A percentile compares a stretch with the other conserved stretches of the same genome.
phyloP scores from a whole-genome alignment of 2,113 vertebrate genomes.

The Hystrix cristata region DNA sequence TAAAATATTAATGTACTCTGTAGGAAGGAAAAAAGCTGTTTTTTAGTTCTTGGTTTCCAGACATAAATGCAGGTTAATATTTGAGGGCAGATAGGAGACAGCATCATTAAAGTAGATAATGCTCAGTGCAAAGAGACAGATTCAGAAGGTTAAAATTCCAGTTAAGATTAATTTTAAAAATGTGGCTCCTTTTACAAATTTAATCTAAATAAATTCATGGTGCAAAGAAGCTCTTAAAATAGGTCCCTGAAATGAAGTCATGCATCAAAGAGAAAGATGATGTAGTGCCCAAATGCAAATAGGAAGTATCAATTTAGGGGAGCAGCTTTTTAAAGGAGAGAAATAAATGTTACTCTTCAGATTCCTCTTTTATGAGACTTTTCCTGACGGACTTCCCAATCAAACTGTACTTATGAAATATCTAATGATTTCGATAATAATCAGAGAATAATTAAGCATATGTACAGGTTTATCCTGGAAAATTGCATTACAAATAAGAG shows the following conservation, averaged over 20 bases:
- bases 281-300: neutral
- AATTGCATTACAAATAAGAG: neutral
- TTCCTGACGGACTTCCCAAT: conserved; percentile 7
- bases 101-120: conserved; percentile 20
- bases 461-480: neutral
- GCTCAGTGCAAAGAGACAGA: neutral
- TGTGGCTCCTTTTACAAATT: conserved; percentile 7
- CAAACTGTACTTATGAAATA: neutral
- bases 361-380: conserved; percentile 19
- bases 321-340: neutral
- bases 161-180: conserved; percentile 55
- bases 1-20: neutral
- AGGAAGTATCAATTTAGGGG: neutral
- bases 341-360: neutral
- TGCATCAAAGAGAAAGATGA: neutral
- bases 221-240: conserved; percentile 46
- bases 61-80: conserved; percentile 48
- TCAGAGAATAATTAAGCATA: neutral
- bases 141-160: conserved; percentile 58
- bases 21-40: neutral
- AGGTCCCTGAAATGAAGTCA: conserved; percentile 26
- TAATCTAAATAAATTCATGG: conserved; percentile 60
- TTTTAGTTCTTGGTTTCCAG: conserved; percentile 1
- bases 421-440: neutral
- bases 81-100: conserved; percentile 30